Conservation (phyloP, 2,113 vertebrate species). For the Lasiurus borealis region DNA sequence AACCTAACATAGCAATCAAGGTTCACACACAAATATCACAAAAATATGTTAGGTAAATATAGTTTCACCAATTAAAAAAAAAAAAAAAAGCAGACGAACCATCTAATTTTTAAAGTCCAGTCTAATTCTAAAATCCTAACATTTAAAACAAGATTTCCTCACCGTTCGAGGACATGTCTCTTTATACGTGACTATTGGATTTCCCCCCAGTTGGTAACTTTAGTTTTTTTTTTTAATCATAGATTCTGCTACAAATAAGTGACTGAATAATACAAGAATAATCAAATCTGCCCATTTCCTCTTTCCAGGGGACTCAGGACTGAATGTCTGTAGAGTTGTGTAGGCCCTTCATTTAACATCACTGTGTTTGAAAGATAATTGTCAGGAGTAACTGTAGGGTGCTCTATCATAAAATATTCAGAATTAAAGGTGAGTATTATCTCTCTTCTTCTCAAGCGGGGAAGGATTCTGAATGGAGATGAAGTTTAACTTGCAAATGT, state of each 20-base stretch:
- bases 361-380: neutral
- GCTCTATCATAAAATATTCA: neutral
- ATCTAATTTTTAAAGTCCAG: neutral
- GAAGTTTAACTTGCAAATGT: neutral
- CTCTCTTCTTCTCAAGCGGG: neutral
- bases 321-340: neutral
- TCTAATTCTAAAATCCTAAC: conserved; percentile 27
- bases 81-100: neutral
- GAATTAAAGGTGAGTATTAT: neutral
- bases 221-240: neutral
- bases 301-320: neutral
- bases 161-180: too few species aligned
- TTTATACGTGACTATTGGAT: neutral
- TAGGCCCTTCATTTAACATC: neutral
- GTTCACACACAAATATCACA: conserved; percentile 14
- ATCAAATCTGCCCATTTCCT: neutral
- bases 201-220: neutral
- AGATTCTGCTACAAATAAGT: neutral
- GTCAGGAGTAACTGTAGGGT: neutral
- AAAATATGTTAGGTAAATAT: neutral
- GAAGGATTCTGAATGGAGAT: neutral
- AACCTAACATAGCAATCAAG: neutral
- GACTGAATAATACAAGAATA: neutral
- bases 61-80: neutral
- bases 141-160: neutral